Evolutionary conservation across 1,140 invertebrate species (phyloP).

Genomic region (Euwallacea fornicatus): DNA sequence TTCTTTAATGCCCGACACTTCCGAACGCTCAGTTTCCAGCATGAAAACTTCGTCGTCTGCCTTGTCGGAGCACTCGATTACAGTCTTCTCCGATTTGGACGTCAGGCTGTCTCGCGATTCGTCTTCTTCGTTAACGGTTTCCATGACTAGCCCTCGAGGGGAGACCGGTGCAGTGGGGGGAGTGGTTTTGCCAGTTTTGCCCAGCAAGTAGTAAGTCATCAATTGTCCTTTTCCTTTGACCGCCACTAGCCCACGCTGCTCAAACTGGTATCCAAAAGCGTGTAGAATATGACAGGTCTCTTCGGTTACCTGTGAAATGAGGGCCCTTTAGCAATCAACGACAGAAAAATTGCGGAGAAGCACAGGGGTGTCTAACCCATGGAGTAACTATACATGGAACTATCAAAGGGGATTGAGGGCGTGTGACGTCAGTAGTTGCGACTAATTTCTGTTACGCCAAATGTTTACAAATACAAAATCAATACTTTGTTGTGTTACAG

Average conservation of each 20-base stretch:
- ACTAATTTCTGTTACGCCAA: too few relatives aligned
- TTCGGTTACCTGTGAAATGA: conserved; percentile 75
- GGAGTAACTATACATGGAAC: too few relatives aligned
- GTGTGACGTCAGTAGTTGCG: too few relatives aligned
- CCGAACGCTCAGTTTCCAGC: conserved; percentile 33
- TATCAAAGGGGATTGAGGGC: too few relatives aligned
- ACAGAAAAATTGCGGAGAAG: neutral
- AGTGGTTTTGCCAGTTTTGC: conserved; percentile 67
- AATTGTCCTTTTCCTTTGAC: conserved; percentile 96
- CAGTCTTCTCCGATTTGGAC: conserved; percentile 50
- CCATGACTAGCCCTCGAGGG: conserved; percentile 43
- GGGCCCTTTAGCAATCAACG: conserved; percentile 17
- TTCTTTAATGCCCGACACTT: conserved; percentile 26
- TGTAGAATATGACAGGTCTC: conserved; percentile 86
- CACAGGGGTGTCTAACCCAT: too few relatives aligned
- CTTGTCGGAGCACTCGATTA: conserved; percentile 49
- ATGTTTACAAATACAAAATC: too few relatives aligned
- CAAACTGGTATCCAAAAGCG: conserved; percentile 86
- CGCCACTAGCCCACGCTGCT: conserved; percentile 85
- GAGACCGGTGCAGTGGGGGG: conserved; percentile 49
- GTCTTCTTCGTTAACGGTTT: conserved; percentile 50
- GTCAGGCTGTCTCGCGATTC: conserved; percentile 49
- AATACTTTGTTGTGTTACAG: too few relatives aligned
- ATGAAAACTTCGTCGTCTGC: conserved; percentile 46
- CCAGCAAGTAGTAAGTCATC: conserved; percentile 90